These are phyloP conservation scores for Incurvaria masculella DNA, from an alignment of 2,888 invertebrate genomes.

Conservation along the genomic window DNA sequence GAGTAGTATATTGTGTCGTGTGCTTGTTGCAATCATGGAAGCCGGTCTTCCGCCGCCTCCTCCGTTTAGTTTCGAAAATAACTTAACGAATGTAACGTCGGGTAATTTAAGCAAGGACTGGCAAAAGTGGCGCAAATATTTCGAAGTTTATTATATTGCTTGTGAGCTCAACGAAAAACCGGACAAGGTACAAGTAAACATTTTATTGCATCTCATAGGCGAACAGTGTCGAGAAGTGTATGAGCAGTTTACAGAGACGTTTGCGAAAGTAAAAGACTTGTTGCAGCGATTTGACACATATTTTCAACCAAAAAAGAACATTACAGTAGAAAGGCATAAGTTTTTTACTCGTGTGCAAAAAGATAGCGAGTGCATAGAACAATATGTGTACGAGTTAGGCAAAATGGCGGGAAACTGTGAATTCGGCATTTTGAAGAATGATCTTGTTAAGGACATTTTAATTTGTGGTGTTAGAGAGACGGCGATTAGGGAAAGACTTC, in stretches of 20 bases:
- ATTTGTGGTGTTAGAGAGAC: too few relatives aligned
- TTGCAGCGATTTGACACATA: slow-evolving; percentile 13
- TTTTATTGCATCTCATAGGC: slow-evolving; percentile 14
- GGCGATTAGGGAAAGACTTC: neutral
- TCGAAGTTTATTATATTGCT: slow-evolving; percentile 12
- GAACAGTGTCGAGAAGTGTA: slow-evolving; percentile 14
- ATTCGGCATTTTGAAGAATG: neutral
- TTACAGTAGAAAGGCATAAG: slow-evolving; percentile 15
- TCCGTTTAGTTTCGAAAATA: too few relatives aligned
- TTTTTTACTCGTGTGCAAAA: slow-evolving; percentile 15
- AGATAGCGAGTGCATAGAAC: slow-evolving; percentile 14
- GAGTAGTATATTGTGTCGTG: too few relatives aligned
- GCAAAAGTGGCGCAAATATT: neutral
- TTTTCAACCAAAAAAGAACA: slow-evolving; percentile 15
- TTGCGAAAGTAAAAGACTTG: slow-evolving; percentile 6
- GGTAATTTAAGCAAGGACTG: neutral
- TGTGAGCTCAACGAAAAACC: slow-evolving; percentile 12
- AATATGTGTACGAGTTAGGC: neutral
- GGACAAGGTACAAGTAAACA: slow-evolving; percentile 11
- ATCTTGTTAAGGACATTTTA: neutral
- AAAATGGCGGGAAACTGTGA: neutral
- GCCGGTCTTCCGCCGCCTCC: too few relatives aligned
- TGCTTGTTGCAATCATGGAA: too few relatives aligned
- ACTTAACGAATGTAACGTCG: neutral
- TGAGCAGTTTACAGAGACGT: slow-evolving; percentile 9